Conservation (phyloP, 2,888 invertebrate genomes). For the Strigamia maritima region DNA sequence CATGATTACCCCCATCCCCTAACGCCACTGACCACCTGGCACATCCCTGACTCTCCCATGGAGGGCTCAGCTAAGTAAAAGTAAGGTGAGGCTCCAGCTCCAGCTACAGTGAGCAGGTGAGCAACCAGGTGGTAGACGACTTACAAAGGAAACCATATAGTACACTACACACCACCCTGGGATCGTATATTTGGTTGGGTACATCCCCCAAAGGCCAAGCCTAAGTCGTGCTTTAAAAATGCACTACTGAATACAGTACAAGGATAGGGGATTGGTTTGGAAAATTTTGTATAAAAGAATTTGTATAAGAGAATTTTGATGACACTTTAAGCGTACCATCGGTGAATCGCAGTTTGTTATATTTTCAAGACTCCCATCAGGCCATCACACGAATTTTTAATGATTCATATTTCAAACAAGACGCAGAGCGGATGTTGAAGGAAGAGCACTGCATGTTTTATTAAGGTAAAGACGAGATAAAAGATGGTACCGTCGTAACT, state of each 20-base stretch:
- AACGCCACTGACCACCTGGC: conserved; percentile 21
- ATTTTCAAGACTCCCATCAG: background rate
- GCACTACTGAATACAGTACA: background rate
- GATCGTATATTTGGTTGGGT: background rate
- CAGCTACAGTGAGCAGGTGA: background rate
- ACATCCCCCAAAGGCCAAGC: conserved; percentile 8
- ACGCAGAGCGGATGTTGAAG: conserved; percentile 3
- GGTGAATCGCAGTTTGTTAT: no score
- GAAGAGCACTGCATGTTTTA: background rate
- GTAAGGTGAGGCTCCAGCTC: background rate
- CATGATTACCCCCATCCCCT: conserved; percentile 33
- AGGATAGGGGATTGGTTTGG: background rate
- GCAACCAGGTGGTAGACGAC: conserved; percentile 16
- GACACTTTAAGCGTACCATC: no score
- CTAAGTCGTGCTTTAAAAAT: background rate
- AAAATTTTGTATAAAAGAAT: no score
- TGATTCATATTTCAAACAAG: background rate
- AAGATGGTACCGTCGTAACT: background rate
- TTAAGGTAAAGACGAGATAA: background rate
- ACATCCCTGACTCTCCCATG: conserved; percentile 14
- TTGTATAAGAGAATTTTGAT: no score
- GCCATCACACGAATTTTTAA: conserved; percentile 1
- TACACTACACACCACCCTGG: background rate
- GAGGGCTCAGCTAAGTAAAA: background rate
- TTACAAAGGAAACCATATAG: conserved; percentile 8